Evolutionary conservation across 2,113 vertebrate genomes (phyloP), one percentile per base, ranked within the genome.

Genomic region (Suncus etruscus): DNA sequence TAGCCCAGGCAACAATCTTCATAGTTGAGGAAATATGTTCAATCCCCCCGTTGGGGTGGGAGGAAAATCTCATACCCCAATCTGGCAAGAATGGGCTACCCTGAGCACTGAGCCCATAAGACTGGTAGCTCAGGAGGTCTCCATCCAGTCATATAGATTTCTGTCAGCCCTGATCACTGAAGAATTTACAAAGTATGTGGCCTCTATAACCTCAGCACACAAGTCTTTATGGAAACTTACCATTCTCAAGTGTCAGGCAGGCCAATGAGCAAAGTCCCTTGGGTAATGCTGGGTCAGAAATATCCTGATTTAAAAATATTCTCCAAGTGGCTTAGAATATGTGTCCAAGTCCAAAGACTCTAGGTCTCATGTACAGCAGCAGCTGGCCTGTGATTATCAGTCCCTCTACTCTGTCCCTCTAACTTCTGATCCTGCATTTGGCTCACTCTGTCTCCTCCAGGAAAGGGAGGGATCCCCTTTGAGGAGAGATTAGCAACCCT

Each of bases 291-390:
- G 68, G 65, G 80, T 86, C 90, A 96, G 86, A 96, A 97, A 96
- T 96, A 96, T 72, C 86, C 70, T 51, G 31, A 93, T 93, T 88
- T 96, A 94, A 96, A 96, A 96, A 96, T 97, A 97, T 92, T 95
- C 95, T 90, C 86, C 66, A 61, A 91, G 69, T 79, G 90, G 83
- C 50, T 94, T 89, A 66, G 88, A 86, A 78, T 72, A 48, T 75
- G 90, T 68, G 75, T 51, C 69, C 58, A 61, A 90, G 88, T 89
- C 86, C 85, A 80, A 24, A 84, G 14, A 20, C 73, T 58, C 65
- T 32, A 0, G 6, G 77, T n/a, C 50, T 68, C 66, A 32, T 70
- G 89, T 66, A 83, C 51, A 39, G 27, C 3, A 72, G 90, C 94
- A 95, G 93, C 92, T 95, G 96, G 88, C n/a, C 80, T 80, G 89